Conservation (phyloP, 1,140 invertebrate genomes). For the Thrips palmi region DNA sequence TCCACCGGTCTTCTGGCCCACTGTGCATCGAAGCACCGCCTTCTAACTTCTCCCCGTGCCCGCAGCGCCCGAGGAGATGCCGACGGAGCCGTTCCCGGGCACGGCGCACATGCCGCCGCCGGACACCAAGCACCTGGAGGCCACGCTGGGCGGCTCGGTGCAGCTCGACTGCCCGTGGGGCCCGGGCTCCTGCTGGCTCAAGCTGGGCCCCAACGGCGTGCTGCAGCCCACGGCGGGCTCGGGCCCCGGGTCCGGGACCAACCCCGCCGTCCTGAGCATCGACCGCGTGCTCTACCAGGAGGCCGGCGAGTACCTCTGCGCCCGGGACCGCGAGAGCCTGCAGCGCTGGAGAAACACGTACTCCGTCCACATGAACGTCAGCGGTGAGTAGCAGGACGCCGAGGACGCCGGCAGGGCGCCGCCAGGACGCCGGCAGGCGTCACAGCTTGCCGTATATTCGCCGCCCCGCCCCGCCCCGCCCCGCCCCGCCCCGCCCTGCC, state of each 20-base stretch:
- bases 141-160: conserved; percentile 63
- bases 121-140: conserved; percentile 46
- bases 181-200: conserved; percentile 32
- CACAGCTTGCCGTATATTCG: no score
- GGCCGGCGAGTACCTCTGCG: conserved; percentile 53
- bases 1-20: no score
- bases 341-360: conserved; percentile 27
- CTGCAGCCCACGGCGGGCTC: conserved; percentile 28
- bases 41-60: neutral
- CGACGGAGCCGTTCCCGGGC: neutral
- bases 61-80: neutral
- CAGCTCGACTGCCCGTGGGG: conserved; percentile 65
- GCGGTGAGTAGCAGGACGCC: no score
- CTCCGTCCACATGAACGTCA: conserved; percentile 32
- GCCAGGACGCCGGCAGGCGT: no score
- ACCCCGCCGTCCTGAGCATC: conserved; percentile 34
- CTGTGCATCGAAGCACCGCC: no score
- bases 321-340: conserved; percentile 33
- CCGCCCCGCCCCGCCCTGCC: no score
- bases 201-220: conserved; percentile 16
- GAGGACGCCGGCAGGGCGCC: no score
- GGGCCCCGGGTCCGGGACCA: conserved; percentile 34
- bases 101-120: conserved; percentile 28
- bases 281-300: conserved; percentile 58
- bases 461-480: no score